These are phyloP conservation scores for Girardia tigrina DNA, from an alignment of 2,888 invertebrate species.

Conservation along the genomic window DNA sequence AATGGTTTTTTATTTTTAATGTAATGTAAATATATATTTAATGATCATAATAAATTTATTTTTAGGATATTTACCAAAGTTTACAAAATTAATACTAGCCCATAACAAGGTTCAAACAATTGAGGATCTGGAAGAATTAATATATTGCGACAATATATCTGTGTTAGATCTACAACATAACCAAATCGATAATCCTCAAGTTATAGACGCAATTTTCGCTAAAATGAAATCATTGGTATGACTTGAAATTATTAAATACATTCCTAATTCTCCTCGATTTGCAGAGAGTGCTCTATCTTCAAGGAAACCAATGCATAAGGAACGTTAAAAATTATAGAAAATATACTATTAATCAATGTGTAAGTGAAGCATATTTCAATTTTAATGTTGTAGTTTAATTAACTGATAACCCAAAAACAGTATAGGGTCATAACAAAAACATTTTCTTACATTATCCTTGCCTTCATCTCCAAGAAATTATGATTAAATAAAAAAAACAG, in stretches of 20 bases:
- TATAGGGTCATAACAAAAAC: too few relatives aligned
- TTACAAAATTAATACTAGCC: slow-evolving; percentile 68
- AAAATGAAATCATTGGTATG: slow-evolving; percentile 49
- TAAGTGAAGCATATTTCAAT: slow-evolving; percentile 39
- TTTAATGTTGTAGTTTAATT: slow-evolving; percentile 21
- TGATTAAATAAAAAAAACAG: too few relatives aligned
- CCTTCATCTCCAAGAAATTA: too few relatives aligned
- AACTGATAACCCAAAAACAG: too few relatives aligned
- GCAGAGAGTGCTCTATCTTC: slow-evolving; percentile 63
- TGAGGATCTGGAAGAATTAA: slow-evolving; percentile 52
- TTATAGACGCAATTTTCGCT: slow-evolving; percentile 58
- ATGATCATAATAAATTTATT: too few relatives aligned
- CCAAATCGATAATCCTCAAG: slow-evolving; percentile 64
- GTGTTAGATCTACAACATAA: slow-evolving; percentile 77
- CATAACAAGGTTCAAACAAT: slow-evolving; percentile 66
- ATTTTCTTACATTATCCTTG: too few relatives aligned
- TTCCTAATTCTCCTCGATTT: slow-evolving; percentile 37
- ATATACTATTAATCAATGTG: slow-evolving; percentile 43
- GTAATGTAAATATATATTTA: too few relatives aligned
- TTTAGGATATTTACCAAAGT: slow-evolving; percentile 58
- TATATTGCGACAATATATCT: slow-evolving; percentile 58
- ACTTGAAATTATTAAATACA: background rate
- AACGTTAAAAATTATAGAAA: slow-evolving; percentile 67
- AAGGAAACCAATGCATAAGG: slow-evolving; percentile 74
- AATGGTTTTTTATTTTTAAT: too few relatives aligned